phyloP scores from a whole-genome alignment of 1,140 invertebrate species.

The Hestina assimilis region DNA sequence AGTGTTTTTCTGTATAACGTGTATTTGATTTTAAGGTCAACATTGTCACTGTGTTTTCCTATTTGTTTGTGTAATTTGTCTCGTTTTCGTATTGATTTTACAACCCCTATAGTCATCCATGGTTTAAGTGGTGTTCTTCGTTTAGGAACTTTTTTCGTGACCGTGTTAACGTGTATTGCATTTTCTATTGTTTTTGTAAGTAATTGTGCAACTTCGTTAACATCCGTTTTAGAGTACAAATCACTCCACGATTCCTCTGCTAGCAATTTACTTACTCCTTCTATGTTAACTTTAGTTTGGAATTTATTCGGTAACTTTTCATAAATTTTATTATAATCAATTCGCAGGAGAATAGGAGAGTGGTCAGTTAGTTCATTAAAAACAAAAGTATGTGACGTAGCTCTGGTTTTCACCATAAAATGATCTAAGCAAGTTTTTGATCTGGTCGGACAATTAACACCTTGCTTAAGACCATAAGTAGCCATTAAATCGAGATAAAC shows the following conservation, averaged over 20 bases:
- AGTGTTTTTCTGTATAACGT: slow-evolving; percentile 1
- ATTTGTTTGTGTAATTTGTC: slow-evolving; percentile 2
- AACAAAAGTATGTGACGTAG: not conserved
- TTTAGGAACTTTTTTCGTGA: not conserved
- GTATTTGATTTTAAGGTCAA: slow-evolving; percentile 1
- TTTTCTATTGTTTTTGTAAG: slow-evolving; percentile 4
- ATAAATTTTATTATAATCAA: not conserved
- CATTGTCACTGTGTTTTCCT: slow-evolving; percentile 5
- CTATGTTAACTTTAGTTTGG: not conserved
- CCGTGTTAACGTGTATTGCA: not conserved
- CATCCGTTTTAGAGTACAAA: slow-evolving; percentile 3
- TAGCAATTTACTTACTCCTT: slow-evolving; percentile 6
- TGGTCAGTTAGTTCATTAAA: slow-evolving; percentile 10
- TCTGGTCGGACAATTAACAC: slow-evolving; percentile 2
- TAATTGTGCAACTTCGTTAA: slow-evolving; percentile 6
- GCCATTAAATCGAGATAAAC: slow-evolving; percentile 3
- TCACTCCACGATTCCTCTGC: not conserved
- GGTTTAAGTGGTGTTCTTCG: slow-evolving; percentile 5
- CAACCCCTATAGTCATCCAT: slow-evolving; percentile 6
- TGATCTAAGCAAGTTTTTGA: not conserved
- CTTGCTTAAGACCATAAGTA: not conserved
- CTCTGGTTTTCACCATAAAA: slow-evolving; percentile 4
- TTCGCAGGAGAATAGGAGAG: slow-evolving; percentile 9
- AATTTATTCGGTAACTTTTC: not conserved
- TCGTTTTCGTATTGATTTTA: slow-evolving; percentile 10